A percentile compares a stretch with the other conserved stretches of the same genome.
phyloP scores from a whole-genome alignment of 2,797 vertebrate genomes.

The Gymnothorax reevesii region DNA sequence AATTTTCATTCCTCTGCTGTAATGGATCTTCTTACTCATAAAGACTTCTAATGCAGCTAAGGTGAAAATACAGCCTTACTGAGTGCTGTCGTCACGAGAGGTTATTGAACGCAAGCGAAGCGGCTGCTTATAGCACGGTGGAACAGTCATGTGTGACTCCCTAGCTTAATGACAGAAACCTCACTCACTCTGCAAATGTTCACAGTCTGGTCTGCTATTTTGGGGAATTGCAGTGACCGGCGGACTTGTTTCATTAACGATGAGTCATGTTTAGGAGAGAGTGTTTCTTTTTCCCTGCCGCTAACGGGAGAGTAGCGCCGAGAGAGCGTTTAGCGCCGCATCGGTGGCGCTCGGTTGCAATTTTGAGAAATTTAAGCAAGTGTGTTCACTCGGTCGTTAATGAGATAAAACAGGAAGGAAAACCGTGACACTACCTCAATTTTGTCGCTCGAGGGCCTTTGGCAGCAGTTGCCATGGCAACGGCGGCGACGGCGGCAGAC shows the following conservation, averaged over 20 bases:
- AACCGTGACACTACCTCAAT: neutral
- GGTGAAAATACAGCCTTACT: neutral
- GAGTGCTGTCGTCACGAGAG: neutral
- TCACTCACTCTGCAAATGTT: neutral
- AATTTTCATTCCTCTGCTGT: neutral
- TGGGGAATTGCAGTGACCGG: neutral
- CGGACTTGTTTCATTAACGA: neutral
- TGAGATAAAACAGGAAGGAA: neutral
- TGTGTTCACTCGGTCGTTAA: neutral
- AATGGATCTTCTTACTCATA: neutral
- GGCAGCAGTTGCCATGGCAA: neutral
- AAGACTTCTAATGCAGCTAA: neutral
- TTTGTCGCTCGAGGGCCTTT: neutral
- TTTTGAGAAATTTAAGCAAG: neutral
- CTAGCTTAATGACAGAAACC: neutral
- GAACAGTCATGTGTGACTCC: neutral
- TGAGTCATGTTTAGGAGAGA: neutral
- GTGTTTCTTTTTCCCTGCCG: neutral
- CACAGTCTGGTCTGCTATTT: neutral
- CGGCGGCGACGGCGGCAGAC: neutral
- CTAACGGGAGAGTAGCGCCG: neutral
- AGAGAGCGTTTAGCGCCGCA: neutral
- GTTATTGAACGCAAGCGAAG: neutral
- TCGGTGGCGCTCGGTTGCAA: neutral
- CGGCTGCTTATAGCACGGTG: no score